Evolutionary conservation across 2,113 vertebrate genomes (phyloP), one percentile per base, ranked within the genome.

Genomic region (Nanger granti): DNA sequence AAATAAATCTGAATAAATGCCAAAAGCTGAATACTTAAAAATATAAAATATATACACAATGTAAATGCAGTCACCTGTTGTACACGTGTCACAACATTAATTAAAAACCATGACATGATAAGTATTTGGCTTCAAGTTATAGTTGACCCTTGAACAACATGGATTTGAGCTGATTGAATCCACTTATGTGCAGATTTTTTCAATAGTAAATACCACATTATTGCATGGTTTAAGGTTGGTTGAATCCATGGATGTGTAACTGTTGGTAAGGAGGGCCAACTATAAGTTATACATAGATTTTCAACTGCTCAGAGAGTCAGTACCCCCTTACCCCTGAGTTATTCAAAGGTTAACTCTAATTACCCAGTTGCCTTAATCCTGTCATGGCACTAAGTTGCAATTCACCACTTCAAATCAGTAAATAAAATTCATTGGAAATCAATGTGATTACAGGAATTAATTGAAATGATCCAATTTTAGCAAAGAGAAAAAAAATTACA

Each of bases 371-470:
- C 47, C 41, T 84, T 95, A 64, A 91, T 92, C 95, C 31, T 84
- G 17, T 54, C 55, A 55, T 59, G 37, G 8, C 54, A 34, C 26
- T 54, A 85, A 64, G 41, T 20, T 94, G 24, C 14, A 85, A 26
- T 79, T 91, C 18, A 60, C 91, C 87, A 93, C 59, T 94, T 94
- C 44, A 57, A 64, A 82, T 95, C 8, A 93, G 69, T n/a, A 94
- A 87, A 88, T 92, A 83, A 86, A 20, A 97, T 95, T 89, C 91
- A 87, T 29, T 87, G 60, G 62, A 60, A 91, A 88, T 44, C 76
- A 54, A 0, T 34, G 5, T 82, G 49, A 86, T 60, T 86, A 86
- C 2, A 92, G 76, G 59, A 95, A 37, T 93, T 24, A 86, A 59
- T 83, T 93, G 54, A 89, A 91, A 83, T 57, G 37, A 86, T 73